A percentile compares a stretch with the other conserved stretches of the same genome.
phyloP scores from a whole-genome alignment of 2,797 vertebrate genomes.

The Helostoma temminkii region DNA sequence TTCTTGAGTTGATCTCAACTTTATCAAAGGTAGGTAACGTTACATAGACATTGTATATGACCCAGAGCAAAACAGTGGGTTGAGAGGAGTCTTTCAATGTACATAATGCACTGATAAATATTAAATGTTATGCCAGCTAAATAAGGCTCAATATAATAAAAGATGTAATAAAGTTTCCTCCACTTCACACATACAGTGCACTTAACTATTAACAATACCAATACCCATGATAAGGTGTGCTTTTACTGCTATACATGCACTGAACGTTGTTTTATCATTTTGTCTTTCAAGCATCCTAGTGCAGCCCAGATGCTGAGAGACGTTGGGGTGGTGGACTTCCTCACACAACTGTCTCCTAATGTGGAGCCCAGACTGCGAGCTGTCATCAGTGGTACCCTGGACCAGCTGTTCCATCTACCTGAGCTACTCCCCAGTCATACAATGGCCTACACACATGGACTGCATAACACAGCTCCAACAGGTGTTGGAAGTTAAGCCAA shows the following conservation, averaged over 20 bases:
- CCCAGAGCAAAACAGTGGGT: too few species aligned
- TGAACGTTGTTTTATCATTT: conserved; percentile 18
- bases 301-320: conserved; percentile 91
- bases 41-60: too few species aligned
- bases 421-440: conserved; percentile 78
- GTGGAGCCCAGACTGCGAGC: conserved; percentile 89
- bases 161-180: neutral
- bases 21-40: conserved; percentile 87
- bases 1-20: conserved; percentile 85
- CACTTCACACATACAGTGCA: neutral
- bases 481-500: conserved; percentile 81
- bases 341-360: conserved; percentile 90
- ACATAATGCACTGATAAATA: neutral
- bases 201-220: too few species aligned
- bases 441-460: conserved; percentile 70
- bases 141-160: neutral
- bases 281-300: conserved; percentile 85
- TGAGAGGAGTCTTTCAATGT: too few species aligned
- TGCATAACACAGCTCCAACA: conserved; percentile 64
- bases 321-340: conserved; percentile 94
- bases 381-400: conserved; percentile 91
- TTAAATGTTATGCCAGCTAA: neutral
- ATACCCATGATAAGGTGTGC: neutral
- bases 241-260: neutral
- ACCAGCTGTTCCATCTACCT: conserved; percentile 92